phyloP scores from a whole-genome alignment of 2,888 invertebrate genomes.

The Elysia crispata region DNA sequence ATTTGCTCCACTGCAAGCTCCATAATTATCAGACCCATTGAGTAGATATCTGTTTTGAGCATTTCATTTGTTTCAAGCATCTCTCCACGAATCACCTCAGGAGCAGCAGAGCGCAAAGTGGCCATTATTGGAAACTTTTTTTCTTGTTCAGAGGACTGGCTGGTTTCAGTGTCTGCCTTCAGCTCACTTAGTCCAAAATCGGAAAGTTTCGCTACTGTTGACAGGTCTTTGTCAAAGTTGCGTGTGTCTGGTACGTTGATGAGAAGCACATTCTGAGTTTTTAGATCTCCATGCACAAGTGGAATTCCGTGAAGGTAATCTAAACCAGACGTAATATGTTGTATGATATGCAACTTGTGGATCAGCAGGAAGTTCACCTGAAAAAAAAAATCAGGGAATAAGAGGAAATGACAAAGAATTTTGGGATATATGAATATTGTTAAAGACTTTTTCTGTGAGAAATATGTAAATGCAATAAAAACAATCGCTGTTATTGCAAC shows the following conservation, averaged over 20 bases:
- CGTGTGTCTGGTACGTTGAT: slow-evolving; percentile 1
- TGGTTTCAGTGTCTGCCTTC: slow-evolving; percentile 7
- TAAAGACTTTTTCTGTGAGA: no score
- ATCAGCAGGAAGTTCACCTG: slow-evolving; percentile 12
- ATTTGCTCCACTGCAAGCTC: slow-evolving; percentile 2
- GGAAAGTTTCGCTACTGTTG: slow-evolving; percentile 5
- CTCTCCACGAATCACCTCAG: slow-evolving; percentile 20
- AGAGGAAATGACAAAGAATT: no score
- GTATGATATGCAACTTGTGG: neutral
- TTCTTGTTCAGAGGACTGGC: neutral
- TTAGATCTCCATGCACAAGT: slow-evolving; percentile 20
- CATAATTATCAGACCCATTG: slow-evolving; percentile 16
- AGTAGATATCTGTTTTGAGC: slow-evolving; percentile 26
- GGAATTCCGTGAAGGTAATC: neutral
- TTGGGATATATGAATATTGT: no score
- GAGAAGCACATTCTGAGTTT: slow-evolving; percentile 24
- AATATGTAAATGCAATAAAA: no score
- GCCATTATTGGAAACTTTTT: neutral
- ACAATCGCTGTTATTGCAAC: no score
- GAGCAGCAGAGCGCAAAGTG: slow-evolving; percentile 21
- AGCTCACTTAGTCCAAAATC: slow-evolving; percentile 30
- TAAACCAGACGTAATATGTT: slow-evolving; percentile 9
- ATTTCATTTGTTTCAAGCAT: neutral
- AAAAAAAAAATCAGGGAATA: neutral
- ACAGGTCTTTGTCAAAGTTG: neutral